These are phyloP conservation scores for Fragum fragum DNA, from an alignment of 2,888 invertebrate genomes.

Conservation along the genomic window DNA sequence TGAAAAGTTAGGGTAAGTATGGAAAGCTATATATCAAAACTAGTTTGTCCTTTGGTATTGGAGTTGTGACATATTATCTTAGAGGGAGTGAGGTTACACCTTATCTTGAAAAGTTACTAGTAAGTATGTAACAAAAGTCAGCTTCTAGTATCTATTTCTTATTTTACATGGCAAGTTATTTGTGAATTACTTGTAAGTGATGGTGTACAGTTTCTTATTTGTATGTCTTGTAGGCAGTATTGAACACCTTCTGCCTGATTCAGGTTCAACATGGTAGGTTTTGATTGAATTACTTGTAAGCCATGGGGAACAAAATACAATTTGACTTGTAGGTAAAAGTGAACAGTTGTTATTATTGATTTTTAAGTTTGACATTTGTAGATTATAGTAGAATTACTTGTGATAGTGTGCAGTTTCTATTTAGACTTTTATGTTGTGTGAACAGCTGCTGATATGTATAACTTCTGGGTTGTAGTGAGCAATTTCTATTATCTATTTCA, in stretches of 20 bases:
- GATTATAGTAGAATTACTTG: too few relatives aligned
- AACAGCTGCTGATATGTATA: neutral
- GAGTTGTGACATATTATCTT: slow-evolving; percentile 96
- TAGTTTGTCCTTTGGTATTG: slow-evolving; percentile 97
- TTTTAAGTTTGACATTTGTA: too few relatives aligned
- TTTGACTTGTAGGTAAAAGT: too few relatives aligned
- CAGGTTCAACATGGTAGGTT: too few relatives aligned
- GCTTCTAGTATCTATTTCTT: slow-evolving; percentile 77
- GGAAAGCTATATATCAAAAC: slow-evolving; percentile 96
- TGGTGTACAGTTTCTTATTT: too few relatives aligned
- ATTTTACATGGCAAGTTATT: slow-evolving; percentile 98
- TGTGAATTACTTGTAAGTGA: slow-evolving; percentile 99
- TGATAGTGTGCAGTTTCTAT: too few relatives aligned
- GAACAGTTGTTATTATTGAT: too few relatives aligned
- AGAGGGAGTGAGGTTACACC: slow-evolving; percentile 97
- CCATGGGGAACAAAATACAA: too few relatives aligned
- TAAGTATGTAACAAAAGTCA: slow-evolving; percentile 71
- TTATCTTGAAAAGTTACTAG: slow-evolving; percentile 94
- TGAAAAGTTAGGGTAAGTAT: slow-evolving; percentile 91
- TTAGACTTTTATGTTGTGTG: neutral
- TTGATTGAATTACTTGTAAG: too few relatives aligned
- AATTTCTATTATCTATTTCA: slow-evolving; percentile 70
- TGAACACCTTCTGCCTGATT: too few relatives aligned
- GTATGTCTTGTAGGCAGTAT: too few relatives aligned
- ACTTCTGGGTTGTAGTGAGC: too few relatives aligned